Evolutionary conservation across 2,888 invertebrate species (phyloP).

Genomic region (Zhuqinia jingwanae): DNA sequence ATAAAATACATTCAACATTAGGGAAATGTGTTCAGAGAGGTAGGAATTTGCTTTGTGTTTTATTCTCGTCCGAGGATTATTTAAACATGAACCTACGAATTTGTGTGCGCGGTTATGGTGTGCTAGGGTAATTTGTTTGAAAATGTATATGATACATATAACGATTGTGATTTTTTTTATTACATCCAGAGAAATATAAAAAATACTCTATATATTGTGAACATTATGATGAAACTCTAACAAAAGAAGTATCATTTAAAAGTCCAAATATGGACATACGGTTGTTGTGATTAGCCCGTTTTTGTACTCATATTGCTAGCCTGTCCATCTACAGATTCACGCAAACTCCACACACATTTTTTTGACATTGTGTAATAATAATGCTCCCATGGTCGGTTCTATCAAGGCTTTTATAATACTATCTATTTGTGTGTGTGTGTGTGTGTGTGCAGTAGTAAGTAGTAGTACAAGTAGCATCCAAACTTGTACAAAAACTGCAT

Average conservation of each 20-base stretch:
- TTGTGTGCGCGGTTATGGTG: no score
- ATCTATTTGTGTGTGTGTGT: no score
- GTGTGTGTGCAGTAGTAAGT: no score
- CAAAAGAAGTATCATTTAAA: neutral
- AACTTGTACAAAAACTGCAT: no score
- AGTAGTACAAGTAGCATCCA: neutral
- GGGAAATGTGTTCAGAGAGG: no score
- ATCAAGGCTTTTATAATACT: conserved; percentile 19
- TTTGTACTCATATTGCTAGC: conserved; percentile 15
- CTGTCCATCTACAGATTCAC: neutral
- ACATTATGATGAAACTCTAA: neutral
- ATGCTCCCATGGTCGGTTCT: conserved; percentile 10
- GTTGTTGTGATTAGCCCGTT: conserved; percentile 18
- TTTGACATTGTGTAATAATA: conserved; percentile 35
- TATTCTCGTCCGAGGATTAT: no score
- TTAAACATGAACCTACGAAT: no score
- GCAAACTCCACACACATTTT: conserved; percentile 9
- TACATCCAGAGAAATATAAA: neutral
- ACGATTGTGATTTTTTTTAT: no score
- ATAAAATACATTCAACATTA: no score
- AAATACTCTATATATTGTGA: neutral
- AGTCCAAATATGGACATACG: conserved; percentile 43
- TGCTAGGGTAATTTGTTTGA: no score
- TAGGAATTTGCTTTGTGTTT: no score
- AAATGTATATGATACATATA: no score